Evolutionary conservation across 2,113 vertebrate species (phyloP).

Genomic region (Odocoileus hemionus): DNA sequence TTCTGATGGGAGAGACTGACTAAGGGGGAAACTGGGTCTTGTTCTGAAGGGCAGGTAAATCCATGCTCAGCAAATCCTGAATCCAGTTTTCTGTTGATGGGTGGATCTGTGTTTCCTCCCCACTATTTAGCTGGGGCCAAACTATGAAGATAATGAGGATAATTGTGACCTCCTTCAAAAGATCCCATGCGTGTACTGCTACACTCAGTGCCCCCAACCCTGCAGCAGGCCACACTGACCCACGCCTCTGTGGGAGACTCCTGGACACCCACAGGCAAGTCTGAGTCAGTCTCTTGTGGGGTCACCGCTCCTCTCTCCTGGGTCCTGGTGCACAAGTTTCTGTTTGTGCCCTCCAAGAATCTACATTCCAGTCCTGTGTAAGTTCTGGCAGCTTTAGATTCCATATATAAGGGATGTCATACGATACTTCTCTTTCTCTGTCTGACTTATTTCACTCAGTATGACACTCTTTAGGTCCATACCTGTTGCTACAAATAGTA

Average conservation of each 20-base stretch:
- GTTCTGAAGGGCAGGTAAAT: background rate
- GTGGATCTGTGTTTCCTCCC: background rate
- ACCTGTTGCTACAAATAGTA: background rate
- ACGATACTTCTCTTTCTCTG: background rate
- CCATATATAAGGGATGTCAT: background rate
- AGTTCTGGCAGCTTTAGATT: background rate
- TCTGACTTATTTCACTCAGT: background rate
- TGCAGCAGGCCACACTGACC: background rate
- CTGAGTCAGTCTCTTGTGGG: background rate
- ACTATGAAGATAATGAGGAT: background rate
- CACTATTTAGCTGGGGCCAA: background rate
- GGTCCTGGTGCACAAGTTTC: background rate
- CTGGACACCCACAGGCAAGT: background rate
- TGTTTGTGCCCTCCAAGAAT: background rate
- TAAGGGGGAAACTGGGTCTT: background rate
- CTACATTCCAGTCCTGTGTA: background rate
- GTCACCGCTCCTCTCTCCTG: background rate
- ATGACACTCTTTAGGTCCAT: background rate
- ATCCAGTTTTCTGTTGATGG: background rate
- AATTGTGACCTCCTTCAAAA: background rate
- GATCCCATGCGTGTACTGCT: background rate
- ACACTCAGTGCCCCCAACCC: background rate
- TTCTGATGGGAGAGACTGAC: background rate
- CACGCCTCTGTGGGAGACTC: background rate
- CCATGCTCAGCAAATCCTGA: background rate